Base-by-base conservation (phyloP, 2,113 vertebrate genomes). In the Hypanus sabinus region DNA sequence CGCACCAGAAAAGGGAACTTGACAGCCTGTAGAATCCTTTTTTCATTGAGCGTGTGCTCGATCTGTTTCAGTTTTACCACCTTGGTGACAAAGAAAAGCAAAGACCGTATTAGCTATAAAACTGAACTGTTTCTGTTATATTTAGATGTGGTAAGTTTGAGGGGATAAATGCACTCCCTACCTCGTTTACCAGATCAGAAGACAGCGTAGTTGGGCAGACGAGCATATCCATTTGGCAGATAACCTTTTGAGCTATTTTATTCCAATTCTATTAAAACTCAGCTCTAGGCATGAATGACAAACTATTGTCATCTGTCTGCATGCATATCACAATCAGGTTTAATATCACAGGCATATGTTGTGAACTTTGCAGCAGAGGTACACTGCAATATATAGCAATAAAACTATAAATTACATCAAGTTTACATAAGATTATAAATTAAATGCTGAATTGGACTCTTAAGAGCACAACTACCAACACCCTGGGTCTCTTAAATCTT, bases 41-140 rank as follows among this genome's bases (percentile, higher is more conserved):
- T 99, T 96, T 99, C 98, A 8, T 98, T 98, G 94, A 98, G 96
- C 33, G 98, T 98, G 95, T 99, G 98, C 95, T 99, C 98, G 0
- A 98, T 98, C 96, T 99, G 98, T 95, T 99, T 99, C 96, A 98
- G 97, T 95, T 99, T 99, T 93, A 98, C 98, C 94, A 98, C 98
- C 97, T 98, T 95, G 10, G 24, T 16, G 33, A 87, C 68, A 94
- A 79, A 94, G 71, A 60, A n/a, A 77, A 18, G 27, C 80, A 27
- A 70, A 7, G 22, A 93, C 36, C 27, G 22, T 38, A 87, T 79
- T 60, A 73, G 73, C 73, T 30, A 68, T 46, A 81, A 83, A 73
- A 10, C 46, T 30, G 80, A 33, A 46, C 5, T 14, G 24, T 33
- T 90, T 5, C 65, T 22, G 22, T 20, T 73, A 14, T n/a, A n/a